Evolutionary conservation across 2,113 vertebrate species (phyloP).

Genomic region (Actenoides lindsayi): DNA sequence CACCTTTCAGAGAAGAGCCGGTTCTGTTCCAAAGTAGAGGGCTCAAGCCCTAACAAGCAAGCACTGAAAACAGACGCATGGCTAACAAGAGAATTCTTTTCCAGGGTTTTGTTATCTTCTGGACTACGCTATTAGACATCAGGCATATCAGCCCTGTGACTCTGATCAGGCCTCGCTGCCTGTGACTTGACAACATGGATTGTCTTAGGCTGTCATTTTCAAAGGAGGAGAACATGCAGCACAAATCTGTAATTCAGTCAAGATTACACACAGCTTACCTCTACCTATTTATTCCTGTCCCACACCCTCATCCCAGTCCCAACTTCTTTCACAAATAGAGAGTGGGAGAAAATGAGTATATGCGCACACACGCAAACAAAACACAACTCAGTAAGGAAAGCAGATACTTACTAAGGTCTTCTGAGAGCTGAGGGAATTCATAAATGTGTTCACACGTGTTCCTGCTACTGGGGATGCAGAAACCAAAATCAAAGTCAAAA

Average conservation of each 20-base stretch:
- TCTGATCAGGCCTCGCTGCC: not conserved
- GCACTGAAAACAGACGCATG: not conserved
- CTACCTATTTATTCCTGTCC: not conserved
- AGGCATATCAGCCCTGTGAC: not conserved
- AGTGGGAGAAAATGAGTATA: not conserved
- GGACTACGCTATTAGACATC: not conserved
- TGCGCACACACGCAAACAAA: not conserved
- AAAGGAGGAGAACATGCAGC: not conserved
- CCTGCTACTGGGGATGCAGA: constrained; percentile 97
- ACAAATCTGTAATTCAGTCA: not conserved
- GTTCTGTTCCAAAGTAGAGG: not conserved
- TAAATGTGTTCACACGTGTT: constrained; percentile 99
- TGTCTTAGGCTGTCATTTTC: not conserved
- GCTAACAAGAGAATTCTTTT: not conserved
- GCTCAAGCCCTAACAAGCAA: not conserved
- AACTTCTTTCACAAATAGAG: not conserved
- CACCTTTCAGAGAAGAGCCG: not conserved
- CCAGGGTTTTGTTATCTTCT: not conserved
- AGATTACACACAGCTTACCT: not conserved
- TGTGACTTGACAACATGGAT: not conserved
- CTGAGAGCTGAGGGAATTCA: constrained; percentile 96
- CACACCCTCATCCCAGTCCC: not conserved
- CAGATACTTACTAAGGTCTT: constrained; percentile 90
- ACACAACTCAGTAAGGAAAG: not conserved
- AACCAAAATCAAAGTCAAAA: constrained; percentile 98